Percentiles rank a stretch among this genome's conserved stretches.
phyloP scores from a whole-genome alignment of 92 coral and sea anemone species.

The Metridium senile region DNA sequence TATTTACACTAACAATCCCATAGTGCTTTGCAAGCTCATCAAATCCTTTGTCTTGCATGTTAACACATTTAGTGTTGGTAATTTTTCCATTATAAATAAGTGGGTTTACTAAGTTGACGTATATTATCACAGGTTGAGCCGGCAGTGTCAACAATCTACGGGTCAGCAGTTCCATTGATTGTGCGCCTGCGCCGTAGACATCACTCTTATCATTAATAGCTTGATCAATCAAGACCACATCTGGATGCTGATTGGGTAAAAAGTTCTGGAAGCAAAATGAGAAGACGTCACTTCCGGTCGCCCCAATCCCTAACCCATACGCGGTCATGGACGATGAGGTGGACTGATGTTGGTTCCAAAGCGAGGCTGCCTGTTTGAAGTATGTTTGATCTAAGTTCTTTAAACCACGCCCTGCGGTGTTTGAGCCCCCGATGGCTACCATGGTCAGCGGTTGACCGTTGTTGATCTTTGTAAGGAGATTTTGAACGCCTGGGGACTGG shows the following conservation, averaged over 20 bases:
- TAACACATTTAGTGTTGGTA: slow-evolving; percentile 49
- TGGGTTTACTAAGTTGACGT: slow-evolving; percentile 64
- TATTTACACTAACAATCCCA: slow-evolving; percentile 42
- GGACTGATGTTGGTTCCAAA: not conserved
- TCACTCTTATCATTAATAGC: slow-evolving; percentile 64
- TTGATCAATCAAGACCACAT: slow-evolving; percentile 60
- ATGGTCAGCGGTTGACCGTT: not conserved
- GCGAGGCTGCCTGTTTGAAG: not conserved
- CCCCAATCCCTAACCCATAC: slow-evolving; percentile 46
- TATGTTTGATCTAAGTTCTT: not conserved
- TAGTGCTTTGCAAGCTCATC: slow-evolving; percentile 49
- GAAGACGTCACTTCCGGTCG: slow-evolving; percentile 58
- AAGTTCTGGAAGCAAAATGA: slow-evolving; percentile 55
- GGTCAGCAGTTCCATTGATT: slow-evolving; percentile 76
- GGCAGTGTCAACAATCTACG: slow-evolving; percentile 64
- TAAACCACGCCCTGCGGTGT: not conserved
- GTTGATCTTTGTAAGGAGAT: not conserved
- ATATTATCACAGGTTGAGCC: slow-evolving; percentile 66
- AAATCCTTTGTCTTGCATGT: slow-evolving; percentile 58
- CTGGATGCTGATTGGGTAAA: slow-evolving; percentile 36
- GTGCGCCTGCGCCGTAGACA: slow-evolving; percentile 41
- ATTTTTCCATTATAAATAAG: slow-evolving; percentile 37
- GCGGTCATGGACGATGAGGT: slow-evolving; percentile 16
- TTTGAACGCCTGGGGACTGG: not conserved
- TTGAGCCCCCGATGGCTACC: slow-evolving; percentile 1